Percentiles rank a stretch among this genome's conserved stretches.
phyloP scores from a whole-genome alignment of 2,888 invertebrate genomes.

The Synanthedon myopaeformis region DNA sequence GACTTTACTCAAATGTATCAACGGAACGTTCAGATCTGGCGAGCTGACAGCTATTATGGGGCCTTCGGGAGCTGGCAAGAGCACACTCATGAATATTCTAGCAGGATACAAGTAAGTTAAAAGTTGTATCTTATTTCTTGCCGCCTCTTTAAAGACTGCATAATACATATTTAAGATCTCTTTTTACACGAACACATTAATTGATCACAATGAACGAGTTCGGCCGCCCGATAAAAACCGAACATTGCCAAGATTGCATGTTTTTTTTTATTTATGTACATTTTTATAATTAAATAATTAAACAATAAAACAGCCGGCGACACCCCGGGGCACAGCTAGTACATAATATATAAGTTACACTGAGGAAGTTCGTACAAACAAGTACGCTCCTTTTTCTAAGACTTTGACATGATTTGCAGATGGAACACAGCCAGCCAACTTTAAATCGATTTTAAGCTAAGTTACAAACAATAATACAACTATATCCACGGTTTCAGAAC shows the following conservation, averaged over 20 bases:
- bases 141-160: too few relatives aligned
- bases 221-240: too few relatives aligned
- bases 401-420: not conserved
- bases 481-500: constrained; percentile 71
- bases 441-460: not conserved
- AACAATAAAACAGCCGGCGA: too few relatives aligned
- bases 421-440: not conserved
- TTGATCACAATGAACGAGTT: too few relatives aligned
- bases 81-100: constrained; percentile 88
- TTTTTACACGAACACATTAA: too few relatives aligned
- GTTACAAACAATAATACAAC: not conserved
- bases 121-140: too few relatives aligned
- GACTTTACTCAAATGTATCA: constrained; percentile 87
- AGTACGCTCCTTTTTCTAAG: not conserved
- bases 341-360: too few relatives aligned
- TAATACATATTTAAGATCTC: too few relatives aligned
- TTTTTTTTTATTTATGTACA: too few relatives aligned
- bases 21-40: constrained; percentile 90
- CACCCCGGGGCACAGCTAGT: too few relatives aligned
- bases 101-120: constrained; percentile 85
- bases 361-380: not conserved
- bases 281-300: too few relatives aligned
- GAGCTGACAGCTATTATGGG: constrained; percentile 97
- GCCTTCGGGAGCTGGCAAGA: constrained; percentile 84
- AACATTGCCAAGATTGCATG: too few relatives aligned